Evolutionary conservation across 2,797 vertebrate species (phyloP).

Genomic region (Parauchenoglanis ngamensis): DNA sequence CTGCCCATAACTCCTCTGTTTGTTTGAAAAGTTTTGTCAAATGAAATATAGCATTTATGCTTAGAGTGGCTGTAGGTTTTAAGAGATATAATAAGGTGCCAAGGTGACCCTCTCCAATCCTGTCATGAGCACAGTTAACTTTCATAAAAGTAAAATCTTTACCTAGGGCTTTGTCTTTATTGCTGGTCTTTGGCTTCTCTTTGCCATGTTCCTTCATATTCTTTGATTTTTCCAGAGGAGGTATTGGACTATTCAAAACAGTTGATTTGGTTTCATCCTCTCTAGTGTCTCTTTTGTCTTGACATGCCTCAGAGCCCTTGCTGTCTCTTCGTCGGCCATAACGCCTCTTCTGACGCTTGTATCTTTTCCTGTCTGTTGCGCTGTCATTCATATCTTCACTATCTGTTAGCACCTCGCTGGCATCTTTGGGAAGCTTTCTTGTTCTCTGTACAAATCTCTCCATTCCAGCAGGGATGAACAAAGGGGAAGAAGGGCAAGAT

Average conservation of each 20-base stretch:
- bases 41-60: slow-evolving; percentile 59
- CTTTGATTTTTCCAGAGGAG: slow-evolving; percentile 32
- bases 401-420: slow-evolving; percentile 66
- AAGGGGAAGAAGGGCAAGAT: slow-evolving; percentile 71
- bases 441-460: slow-evolving; percentile 58
- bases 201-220: slow-evolving; percentile 25
- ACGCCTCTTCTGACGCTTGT: slow-evolving; percentile 64
- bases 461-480: slow-evolving; percentile 73
- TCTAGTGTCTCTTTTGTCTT: slow-evolving; percentile 31
- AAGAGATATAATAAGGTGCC: slow-evolving; percentile 26
- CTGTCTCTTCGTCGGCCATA: slow-evolving; percentile 45
- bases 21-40: slow-evolving; percentile 40
- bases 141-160: slow-evolving; percentile 44
- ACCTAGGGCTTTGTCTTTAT: slow-evolving; percentile 59
- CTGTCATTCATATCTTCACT: slow-evolving; percentile 63
- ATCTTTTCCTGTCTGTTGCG: slow-evolving; percentile 61
- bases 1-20: slow-evolving; percentile 49
- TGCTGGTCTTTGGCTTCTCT: slow-evolving; percentile 46
- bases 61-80: slow-evolving; percentile 26
- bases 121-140: slow-evolving; percentile 37
- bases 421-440: slow-evolving; percentile 62
- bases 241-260: slow-evolving; percentile 12
- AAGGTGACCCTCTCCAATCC: slow-evolving; percentile 19
- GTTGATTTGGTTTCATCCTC: slow-evolving; percentile 35
- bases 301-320: slow-evolving; percentile 44